phyloP scores from a whole-genome alignment of 2,888 invertebrate genomes.

The Zootermopsis nevadensis region DNA sequence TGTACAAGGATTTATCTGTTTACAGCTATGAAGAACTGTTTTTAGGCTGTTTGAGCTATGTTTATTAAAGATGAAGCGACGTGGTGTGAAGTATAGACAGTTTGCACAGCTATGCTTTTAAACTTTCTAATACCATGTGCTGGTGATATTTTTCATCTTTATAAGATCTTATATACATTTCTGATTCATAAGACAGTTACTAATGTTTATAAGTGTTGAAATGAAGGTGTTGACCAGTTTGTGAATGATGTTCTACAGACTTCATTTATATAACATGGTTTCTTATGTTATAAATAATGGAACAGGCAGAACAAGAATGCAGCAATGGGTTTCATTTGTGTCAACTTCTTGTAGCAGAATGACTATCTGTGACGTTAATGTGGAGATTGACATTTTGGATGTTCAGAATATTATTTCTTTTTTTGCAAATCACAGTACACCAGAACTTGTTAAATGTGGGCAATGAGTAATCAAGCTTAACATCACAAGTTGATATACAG shows the following conservation, averaged over 20 bases:
- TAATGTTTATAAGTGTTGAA: not conserved
- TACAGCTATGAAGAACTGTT: not conserved
- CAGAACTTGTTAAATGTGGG: not conserved
- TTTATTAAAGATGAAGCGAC: not conserved
- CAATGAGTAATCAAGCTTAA: not conserved
- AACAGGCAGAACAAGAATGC: not conserved
- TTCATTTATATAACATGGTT: not conserved
- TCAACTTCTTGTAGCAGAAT: not conserved
- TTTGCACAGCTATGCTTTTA: not conserved
- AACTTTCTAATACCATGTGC: conserved; percentile 11
- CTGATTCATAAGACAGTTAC: not conserved
- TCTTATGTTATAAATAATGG: conserved; percentile 9
- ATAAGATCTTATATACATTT: conserved; percentile 31
- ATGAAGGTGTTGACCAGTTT: not conserved
- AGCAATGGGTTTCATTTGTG: not conserved
- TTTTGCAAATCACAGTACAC: not conserved
- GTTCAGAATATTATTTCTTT: not conserved
- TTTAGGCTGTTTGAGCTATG: not conserved
- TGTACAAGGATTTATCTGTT: not conserved
- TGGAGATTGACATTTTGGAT: not conserved
- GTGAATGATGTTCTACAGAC: not conserved
- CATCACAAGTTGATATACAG: not conserved
- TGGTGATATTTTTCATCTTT: conserved; percentile 35
- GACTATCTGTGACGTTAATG: not conserved
- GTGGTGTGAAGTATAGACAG: not conserved